A percentile compares a stretch with the other conserved stretches of the same genome.
These are phyloP conservation scores for Meloidogyne hapla DNA, from an alignment of 1,140 invertebrate species.

Conservation along the genomic window DNA sequence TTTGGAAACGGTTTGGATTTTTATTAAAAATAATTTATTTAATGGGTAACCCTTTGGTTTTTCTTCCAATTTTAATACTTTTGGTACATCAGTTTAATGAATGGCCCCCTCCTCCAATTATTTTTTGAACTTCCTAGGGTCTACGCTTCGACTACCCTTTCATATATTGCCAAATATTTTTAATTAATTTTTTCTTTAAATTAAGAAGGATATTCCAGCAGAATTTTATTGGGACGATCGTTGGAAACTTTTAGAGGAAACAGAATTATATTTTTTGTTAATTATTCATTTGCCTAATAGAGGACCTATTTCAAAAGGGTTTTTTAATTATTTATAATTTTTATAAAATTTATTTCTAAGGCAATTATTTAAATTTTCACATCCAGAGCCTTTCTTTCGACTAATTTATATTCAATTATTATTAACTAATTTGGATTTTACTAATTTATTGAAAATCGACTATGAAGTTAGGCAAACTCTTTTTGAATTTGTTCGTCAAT, in stretches of 20 bases:
- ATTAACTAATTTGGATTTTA: conserved; percentile 15
- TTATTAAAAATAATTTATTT: not conserved
- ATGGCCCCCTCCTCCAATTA: too few relatives aligned
- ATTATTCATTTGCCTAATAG: not conserved
- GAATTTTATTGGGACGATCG: conserved; percentile 53
- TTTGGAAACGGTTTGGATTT: conserved; percentile 39
- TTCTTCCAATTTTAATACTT: too few relatives aligned
- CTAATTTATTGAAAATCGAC: conserved; percentile 37
- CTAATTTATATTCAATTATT: conserved; percentile 26
- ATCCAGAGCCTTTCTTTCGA: conserved; percentile 37
- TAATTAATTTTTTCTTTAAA: not conserved
- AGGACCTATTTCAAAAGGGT: conserved; percentile 16
- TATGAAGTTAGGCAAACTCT: conserved; percentile 28
- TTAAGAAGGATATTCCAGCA: conserved; percentile 50
- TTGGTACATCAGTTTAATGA: too few relatives aligned
- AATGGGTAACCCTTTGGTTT: not conserved
- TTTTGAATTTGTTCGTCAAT: conserved; percentile 26
- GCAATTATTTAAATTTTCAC: conserved; percentile 31
- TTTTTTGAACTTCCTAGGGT: too few relatives aligned
- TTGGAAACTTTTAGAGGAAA: conserved; percentile 45
- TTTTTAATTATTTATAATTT: conserved; percentile 9
- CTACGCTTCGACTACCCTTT: too few relatives aligned
- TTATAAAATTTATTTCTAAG: conserved; percentile 31
- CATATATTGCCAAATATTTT: too few relatives aligned
- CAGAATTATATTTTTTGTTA: conserved; percentile 32